Percentiles rank a stretch among this genome's conserved stretches.
Conservation (phyloP, 2,797 vertebrate genomes). For the Crypturellus tataupa region DNA sequence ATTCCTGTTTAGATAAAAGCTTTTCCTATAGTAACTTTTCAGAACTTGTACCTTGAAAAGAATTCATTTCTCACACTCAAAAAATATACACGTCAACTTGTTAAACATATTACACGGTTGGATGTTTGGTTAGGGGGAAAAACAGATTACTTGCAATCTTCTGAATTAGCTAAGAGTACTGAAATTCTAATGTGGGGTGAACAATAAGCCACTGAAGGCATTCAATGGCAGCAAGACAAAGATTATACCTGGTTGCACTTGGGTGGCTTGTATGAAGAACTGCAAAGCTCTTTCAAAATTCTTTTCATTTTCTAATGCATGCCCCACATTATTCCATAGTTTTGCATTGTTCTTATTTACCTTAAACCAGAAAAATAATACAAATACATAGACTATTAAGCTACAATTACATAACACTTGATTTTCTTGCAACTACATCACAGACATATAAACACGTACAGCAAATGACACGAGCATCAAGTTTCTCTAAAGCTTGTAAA, state of each 20-base stretch:
- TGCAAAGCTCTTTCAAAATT: slow-evolving; percentile 91
- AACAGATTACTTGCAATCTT: not conserved
- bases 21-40: not conserved
- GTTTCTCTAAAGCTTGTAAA: not conserved
- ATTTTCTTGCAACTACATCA: not conserved
- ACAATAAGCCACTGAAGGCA: not conserved
- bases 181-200: not conserved
- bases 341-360: slow-evolving; percentile 99
- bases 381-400: not conserved
- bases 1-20: not conserved
- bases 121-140: not conserved
- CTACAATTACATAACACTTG: not conserved
- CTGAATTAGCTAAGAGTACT: not conserved
- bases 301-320: slow-evolving; percentile 97
- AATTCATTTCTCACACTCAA: not conserved
- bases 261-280: slow-evolving; percentile 95
- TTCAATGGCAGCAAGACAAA: not conserved
- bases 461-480: not conserved
- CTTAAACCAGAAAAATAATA: slow-evolving; percentile 76
- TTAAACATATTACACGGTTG: not conserved
- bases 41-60: not conserved
- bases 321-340: slow-evolving; percentile 98
- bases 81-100: not conserved
- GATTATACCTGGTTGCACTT: slow-evolving; percentile 94
- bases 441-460: not conserved